Conservation (phyloP, 2,113 vertebrate species). For the Corythornis cristatus region DNA sequence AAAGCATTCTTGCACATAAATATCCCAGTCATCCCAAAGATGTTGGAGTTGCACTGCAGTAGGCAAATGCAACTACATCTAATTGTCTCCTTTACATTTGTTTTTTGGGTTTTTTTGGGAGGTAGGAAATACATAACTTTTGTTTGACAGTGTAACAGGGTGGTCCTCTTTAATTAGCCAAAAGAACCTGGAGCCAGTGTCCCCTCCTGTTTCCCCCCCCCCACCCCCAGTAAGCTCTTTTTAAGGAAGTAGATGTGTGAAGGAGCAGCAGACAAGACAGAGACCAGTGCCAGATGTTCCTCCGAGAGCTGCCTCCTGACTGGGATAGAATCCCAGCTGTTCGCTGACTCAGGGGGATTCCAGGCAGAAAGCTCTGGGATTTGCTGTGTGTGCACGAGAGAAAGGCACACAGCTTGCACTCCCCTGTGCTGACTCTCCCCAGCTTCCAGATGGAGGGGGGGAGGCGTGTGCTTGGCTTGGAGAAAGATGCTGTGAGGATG, state of each 20-base stretch:
- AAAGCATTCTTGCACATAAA: neutral
- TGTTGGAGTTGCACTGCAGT: neutral
- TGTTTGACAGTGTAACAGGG: slow-evolving; percentile 23
- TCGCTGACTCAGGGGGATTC: slow-evolving; percentile 31
- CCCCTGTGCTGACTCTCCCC: neutral
- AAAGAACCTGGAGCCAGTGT: slow-evolving; percentile 11
- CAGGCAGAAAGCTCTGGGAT: slow-evolving; percentile 44
- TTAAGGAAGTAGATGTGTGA: slow-evolving; percentile 59
- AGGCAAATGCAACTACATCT: neutral
- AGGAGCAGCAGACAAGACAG: slow-evolving; percentile 55
- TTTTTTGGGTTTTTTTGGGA: too few species aligned
- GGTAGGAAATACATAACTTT: neutral
- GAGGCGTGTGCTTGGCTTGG: neutral
- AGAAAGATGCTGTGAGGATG: neutral
- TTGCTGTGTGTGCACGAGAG: neutral
- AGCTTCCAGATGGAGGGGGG: neutral
- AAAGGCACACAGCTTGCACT: slow-evolving; percentile 3
- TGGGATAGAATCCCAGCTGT: slow-evolving; percentile 51
- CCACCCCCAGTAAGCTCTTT: neutral
- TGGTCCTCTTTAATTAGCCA: slow-evolving; percentile 43
- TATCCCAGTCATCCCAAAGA: neutral
- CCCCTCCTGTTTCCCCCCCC: neutral
- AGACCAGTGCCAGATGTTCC: slow-evolving; percentile 46
- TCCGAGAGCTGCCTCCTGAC: slow-evolving; percentile 6
- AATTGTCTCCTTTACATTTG: neutral